Conservation (phyloP, 2,113 vertebrate genomes). For the Gallinago media region DNA sequence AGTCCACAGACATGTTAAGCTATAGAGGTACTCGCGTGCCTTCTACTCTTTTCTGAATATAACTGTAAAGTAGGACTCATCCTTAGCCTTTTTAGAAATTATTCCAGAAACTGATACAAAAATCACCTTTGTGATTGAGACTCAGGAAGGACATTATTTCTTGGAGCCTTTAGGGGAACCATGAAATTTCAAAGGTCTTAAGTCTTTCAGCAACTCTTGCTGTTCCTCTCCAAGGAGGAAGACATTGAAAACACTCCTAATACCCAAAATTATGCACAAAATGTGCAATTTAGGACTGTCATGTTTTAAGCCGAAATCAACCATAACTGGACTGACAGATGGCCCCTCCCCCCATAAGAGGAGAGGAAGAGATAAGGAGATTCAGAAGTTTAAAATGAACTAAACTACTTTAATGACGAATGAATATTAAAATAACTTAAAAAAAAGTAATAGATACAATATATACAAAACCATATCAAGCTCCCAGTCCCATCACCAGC, state of each 20-base stretch:
- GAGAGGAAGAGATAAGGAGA: no score
- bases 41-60: not conserved
- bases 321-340: no score
- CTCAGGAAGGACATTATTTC: not conserved
- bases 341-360: no score
- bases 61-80: not conserved
- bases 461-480: no score
- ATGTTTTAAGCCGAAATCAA: no score
- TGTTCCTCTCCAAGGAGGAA: not conserved
- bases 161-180: not conserved
- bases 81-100: not conserved
- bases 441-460: no score
- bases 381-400: no score
- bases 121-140: not conserved
- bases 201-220: not conserved
- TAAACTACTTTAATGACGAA: no score
- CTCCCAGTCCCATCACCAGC: no score
- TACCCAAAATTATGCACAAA: not conserved
- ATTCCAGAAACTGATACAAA: not conserved
- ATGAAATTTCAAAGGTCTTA: not conserved
- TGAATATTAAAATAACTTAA: no score
- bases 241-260: not conserved
- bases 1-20: not conserved
- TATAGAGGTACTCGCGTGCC: not conserved
- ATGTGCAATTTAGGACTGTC: not conserved